These are phyloP conservation scores for Columbina picui DNA, from an alignment of 2,113 vertebrate species.

Conservation along the genomic window DNA sequence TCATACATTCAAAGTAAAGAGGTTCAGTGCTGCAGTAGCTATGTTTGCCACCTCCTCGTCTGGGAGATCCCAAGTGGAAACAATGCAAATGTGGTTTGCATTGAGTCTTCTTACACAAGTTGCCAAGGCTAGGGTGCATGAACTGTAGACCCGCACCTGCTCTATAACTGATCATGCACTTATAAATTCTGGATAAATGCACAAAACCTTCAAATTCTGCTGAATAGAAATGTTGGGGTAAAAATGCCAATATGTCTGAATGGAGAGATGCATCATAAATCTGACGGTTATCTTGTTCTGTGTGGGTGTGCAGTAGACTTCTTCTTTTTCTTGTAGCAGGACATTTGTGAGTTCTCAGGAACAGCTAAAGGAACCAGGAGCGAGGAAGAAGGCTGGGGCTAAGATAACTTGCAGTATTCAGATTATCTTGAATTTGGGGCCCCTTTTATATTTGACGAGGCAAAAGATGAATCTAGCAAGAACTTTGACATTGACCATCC, in stretches of 20 bases:
- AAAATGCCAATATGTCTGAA: not conserved
- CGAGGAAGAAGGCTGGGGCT: not conserved
- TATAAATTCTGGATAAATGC: not conserved
- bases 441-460: not conserved
- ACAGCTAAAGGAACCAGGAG: not conserved
- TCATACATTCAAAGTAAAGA: not conserved
- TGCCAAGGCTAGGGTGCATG: not conserved
- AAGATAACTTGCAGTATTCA: not conserved
- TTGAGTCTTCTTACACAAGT: not conserved
- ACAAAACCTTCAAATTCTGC: not conserved
- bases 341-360: not conserved
- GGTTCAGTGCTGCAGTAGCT: not conserved
- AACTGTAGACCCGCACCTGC: not conserved
- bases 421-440: not conserved
- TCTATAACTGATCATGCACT: not conserved
- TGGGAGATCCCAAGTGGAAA: not conserved
- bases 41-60: not conserved
- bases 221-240: not conserved
- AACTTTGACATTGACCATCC: not conserved
- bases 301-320: not conserved
- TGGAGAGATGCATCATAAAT: not conserved
- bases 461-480: not conserved
- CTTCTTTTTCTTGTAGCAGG: not conserved
- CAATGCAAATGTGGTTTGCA: not conserved
- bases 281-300: not conserved